These are phyloP conservation scores for Emydocephalus ijimae DNA, from an alignment of 2,113 vertebrate genomes.

Conservation along the genomic window DNA sequence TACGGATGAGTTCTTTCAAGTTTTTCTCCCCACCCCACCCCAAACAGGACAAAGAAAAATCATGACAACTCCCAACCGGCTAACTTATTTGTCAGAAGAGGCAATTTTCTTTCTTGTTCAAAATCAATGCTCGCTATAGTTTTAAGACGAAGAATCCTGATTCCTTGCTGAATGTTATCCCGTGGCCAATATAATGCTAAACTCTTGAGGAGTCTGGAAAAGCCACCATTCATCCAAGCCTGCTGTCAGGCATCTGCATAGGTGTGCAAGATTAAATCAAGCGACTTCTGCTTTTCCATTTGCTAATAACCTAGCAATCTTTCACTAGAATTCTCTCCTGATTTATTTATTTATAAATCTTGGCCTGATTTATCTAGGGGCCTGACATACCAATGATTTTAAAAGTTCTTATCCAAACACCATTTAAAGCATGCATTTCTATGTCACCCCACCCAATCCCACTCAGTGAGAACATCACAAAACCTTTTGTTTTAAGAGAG, in stretches of 20 bases:
- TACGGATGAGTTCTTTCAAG: background rate
- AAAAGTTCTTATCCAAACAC: background rate
- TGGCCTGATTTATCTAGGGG: background rate
- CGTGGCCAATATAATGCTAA: background rate
- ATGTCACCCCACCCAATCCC: background rate
- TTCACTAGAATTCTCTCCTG: background rate
- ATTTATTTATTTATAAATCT: too few relatives aligned
- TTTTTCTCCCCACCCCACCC: background rate
- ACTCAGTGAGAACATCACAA: background rate
- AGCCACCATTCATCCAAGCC: background rate
- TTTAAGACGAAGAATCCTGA: background rate
- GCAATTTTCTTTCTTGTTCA: background rate
- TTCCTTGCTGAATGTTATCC: background rate
- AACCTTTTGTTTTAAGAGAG: background rate
- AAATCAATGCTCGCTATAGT: background rate
- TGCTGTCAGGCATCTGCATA: background rate
- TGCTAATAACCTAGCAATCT: background rate
- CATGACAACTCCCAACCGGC: background rate
- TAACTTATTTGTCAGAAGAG: background rate
- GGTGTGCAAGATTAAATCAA: background rate
- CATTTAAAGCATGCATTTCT: background rate
- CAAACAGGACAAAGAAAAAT: background rate
- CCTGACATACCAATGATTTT: background rate
- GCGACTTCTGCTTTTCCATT: background rate
- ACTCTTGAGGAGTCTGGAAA: background rate